Conservation (phyloP, 1,140 invertebrate genomes). For the Penaeus japonicus region DNA sequence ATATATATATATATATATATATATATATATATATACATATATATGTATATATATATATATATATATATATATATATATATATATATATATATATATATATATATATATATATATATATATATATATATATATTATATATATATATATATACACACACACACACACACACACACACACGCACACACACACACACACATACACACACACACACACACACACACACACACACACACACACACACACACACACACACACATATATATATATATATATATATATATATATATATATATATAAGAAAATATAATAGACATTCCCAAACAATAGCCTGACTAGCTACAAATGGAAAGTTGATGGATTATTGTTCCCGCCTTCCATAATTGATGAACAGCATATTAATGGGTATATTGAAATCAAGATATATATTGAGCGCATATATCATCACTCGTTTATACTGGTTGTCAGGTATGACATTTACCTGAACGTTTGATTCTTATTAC, state of each 20-base stretch:
- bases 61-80: constrained; percentile 9
- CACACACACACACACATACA: background rate
- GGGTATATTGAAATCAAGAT: too few relatives aligned
- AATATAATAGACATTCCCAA: too few relatives aligned
- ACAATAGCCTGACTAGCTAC: too few relatives aligned
- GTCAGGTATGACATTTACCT: too few relatives aligned
- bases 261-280: constrained; percentile 8
- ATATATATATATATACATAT: background rate
- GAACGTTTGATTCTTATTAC: too few relatives aligned
- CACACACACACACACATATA: background rate
- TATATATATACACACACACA: background rate
- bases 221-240: background rate
- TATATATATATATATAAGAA: constrained; percentile 13
- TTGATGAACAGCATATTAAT: too few relatives aligned
- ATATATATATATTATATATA: constrained; percentile 4
- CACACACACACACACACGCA: background rate
- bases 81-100: constrained; percentile 1
- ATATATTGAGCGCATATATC: too few relatives aligned
- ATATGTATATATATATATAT: background rate
- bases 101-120: background rate
- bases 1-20: constrained; percentile 1
- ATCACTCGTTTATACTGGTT: too few relatives aligned
- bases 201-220: background rate
- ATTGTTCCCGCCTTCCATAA: too few relatives aligned
- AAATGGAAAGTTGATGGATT: too few relatives aligned